Evolutionary conservation across 2,797 vertebrate genomes (phyloP).

Genomic region (Acropternis orthonyx): DNA sequence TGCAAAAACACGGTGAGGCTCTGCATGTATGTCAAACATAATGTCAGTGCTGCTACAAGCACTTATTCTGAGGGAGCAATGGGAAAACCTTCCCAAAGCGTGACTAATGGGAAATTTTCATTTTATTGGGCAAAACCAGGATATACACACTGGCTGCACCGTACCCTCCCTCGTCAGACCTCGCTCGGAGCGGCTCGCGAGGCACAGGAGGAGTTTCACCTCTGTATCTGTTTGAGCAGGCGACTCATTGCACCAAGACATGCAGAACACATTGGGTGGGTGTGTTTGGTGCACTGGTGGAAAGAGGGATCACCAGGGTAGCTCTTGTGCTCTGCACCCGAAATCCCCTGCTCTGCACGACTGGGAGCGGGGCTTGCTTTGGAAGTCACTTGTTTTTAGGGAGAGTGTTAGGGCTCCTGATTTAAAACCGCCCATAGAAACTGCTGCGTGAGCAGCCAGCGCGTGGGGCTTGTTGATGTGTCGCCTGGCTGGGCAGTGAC

Average conservation of each 20-base stretch:
- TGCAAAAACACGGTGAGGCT: accelerated
- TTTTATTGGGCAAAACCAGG: background rate
- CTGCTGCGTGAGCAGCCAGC: background rate
- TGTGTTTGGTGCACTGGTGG: accelerated
- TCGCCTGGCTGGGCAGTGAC: background rate
- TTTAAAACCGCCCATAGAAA: background rate
- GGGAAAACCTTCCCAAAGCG: background rate
- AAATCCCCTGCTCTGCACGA: background rate
- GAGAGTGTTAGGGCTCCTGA: background rate
- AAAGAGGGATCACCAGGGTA: background rate
- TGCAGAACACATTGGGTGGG: accelerated
- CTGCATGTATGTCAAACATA: accelerated
- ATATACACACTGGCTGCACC: background rate
- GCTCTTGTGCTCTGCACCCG: background rate
- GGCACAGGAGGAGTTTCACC: background rate
- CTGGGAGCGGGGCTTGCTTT: background rate
- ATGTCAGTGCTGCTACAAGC: background rate
- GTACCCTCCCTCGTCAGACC: accelerated
- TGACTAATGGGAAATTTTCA: accelerated
- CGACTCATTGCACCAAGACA: background rate
- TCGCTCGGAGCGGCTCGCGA: background rate
- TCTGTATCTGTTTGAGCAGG: background rate
- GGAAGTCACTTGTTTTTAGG: background rate
- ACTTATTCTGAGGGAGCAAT: background rate
- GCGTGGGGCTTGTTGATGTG: background rate